phyloP scores from a whole-genome alignment of 2,888 invertebrate species.

The Tenthredo notha region DNA sequence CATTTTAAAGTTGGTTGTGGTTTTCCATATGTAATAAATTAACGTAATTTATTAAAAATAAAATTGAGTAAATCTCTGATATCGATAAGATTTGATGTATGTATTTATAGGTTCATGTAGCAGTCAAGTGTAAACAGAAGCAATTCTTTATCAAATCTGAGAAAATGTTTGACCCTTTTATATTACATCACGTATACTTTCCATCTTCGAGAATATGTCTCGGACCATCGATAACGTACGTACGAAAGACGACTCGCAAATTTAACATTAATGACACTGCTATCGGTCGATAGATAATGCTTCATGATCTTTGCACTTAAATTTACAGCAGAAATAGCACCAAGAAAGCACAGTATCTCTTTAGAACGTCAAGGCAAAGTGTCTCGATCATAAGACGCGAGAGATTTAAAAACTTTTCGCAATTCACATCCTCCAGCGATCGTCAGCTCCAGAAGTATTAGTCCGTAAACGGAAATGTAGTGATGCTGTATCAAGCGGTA shows the following conservation, averaged over 20 bases:
- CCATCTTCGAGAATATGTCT: conserved; percentile 2
- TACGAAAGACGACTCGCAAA: neutral
- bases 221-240: conserved; percentile 34
- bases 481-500: conserved; percentile 44
- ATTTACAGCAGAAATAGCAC: conserved; percentile 25
- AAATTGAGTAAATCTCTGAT: neutral
- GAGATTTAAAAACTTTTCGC: neutral
- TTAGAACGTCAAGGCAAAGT: conserved; percentile 39
- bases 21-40: neutral
- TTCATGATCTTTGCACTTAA: conserved; percentile 60
- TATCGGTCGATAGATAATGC: conserved; percentile 59
- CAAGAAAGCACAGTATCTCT: conserved; percentile 26
- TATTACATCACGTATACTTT: conserved; percentile 29
- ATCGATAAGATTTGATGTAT: neutral
- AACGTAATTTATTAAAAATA: neutral
- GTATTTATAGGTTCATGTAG: neutral
- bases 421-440: neutral
- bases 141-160: neutral
- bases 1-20: neutral
- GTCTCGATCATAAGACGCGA: neutral
- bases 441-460: neutral
- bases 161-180: conserved; percentile 3
- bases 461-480: conserved; percentile 33
- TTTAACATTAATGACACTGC: conserved; percentile 47
- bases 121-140: neutral